Conservation (phyloP, 53 echinoderm and acorn worm genomes). For the Actinopyga echinites region DNA sequence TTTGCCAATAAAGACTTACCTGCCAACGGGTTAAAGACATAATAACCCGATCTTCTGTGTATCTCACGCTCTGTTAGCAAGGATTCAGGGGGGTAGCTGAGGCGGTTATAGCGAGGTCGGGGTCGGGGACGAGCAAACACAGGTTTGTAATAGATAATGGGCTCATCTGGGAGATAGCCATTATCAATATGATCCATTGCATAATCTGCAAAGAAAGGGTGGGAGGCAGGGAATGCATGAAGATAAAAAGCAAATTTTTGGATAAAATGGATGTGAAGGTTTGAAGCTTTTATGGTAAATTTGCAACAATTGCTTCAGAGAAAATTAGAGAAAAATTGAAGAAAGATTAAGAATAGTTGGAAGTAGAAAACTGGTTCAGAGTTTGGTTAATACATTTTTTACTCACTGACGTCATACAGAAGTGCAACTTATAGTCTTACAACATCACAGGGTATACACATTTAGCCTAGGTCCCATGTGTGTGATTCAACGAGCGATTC, state of each 20-base stretch:
- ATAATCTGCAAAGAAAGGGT: conserved; percentile 15
- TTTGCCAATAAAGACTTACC: conserved; percentile 23
- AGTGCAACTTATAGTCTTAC: too few species aligned
- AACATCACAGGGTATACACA: too few species aligned
- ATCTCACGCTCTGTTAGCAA: conserved; percentile 25
- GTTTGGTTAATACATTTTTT: too few species aligned
- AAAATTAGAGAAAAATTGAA: neutral
- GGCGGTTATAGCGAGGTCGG: conserved; percentile 12
- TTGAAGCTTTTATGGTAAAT: neutral
- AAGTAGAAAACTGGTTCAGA: too few species aligned
- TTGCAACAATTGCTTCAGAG: neutral
- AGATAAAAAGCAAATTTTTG: too few species aligned
- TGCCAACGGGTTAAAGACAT: conserved; percentile 64
- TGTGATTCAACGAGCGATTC: too few species aligned
- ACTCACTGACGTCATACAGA: too few species aligned
- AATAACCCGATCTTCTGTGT: conserved; percentile 55
- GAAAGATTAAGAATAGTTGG: too few species aligned
- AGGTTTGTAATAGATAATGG: conserved; percentile 37
- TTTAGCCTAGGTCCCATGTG: too few species aligned
- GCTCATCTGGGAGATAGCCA: conserved; percentile 9
- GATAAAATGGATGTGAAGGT: neutral
- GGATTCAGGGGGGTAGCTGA: conserved; percentile 31
- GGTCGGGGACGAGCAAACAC: conserved; percentile 31
- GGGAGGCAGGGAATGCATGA: neutral
- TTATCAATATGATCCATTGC: conserved; percentile 4